Base-by-base conservation (phyloP, 2,797 vertebrate species). In the Spea hammondii region DNA sequence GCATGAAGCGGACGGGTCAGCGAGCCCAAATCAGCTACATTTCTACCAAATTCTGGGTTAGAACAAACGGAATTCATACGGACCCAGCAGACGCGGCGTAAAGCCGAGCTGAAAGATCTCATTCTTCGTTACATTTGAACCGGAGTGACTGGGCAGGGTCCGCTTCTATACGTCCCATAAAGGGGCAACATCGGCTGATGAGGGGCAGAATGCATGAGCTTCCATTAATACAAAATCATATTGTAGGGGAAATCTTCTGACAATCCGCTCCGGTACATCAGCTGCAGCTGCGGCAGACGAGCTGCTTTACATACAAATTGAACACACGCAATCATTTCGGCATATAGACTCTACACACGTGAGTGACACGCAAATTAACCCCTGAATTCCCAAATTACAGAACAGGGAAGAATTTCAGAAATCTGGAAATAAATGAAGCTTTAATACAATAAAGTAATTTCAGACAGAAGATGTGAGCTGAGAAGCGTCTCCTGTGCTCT, bases 221-320 rank as follows among this genome's bases (percentile, higher is more conserved):
- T 2, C 49, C 49, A 83, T 44, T 73, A 70, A 65, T 59, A 71
- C 54, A 55, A 74, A 67, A 12, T 64, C 0, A 0, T 13, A 53
- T 87, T 84, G 45, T 1, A 53, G 4, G 1, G 32, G 57, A 53
- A n/a, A 71, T 32, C 72, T 73, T 47, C 13, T 4, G 17, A 60
- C 81, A 75, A 50, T 0, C 14, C 78, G 59, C 4, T 1, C 7
- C 71, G 79, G 50, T 12, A 60, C 85, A 83, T 73, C 0, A 1
- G 1, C 0, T 0, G 4, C 1, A 0, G n/a, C 0, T 66, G 70
- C 72, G 55, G 70, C 54, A 79, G 74, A 87, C 10, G n/a, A 84
- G 77, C 74, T 69, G 76, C 44, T 84, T 86, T 81, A 86, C 82
- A 83, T 66, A 82, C 77, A 85, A 87, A 87, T 59, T 69, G 74